Base-by-base conservation (phyloP, 2,888 invertebrate genomes). In the Dione juno region DNA sequence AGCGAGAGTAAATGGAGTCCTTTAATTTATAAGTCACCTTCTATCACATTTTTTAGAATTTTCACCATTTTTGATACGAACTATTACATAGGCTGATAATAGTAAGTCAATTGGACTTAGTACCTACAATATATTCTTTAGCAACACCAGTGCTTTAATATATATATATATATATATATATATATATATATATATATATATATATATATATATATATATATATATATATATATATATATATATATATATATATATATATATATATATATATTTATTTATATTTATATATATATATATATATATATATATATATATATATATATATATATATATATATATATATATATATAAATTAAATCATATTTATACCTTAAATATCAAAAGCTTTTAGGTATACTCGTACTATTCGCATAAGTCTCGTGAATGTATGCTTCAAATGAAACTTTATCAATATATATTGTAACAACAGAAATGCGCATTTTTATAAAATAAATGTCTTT, bases 401-500 rank as follows among this genome's bases (percentile, higher is more conserved):
- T n/a, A n/a, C 82, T 82, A 82, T 73, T 77, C 74, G 77, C 77
- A 77, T 75, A 69, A 76, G 77, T 77, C 69, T 77, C 72, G 73
- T 82, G 80, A 76, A 79, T 80, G 81, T 82, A 81, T 87, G 88
- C 87, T 88, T 89, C 81, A 80, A 83, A 83, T 81, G 76, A 79
- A 74, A 77, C 81, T 80, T 82, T 81, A 79, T 78, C 71, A 59
- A 68, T 28, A 66, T 80, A 77, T 70, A 66, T 79, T 80, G 79
- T 81, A 80, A 80, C 79, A 80, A 78, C 68, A 53, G 79, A 80
- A 81, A 83, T 84, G 81, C 84, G 89, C 90, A 88, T 91, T 92
- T 91, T 88, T 87, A 85, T 86, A 86, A 88, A 85, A 91, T 91
- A 90, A 92, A 92, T 89, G 85, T 89, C 84, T 86, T 28, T 80